Percentiles rank a stretch among this genome's conserved stretches.
Conservation (phyloP, 2,888 invertebrate genomes). For the Eremobia ochroleuca region DNA sequence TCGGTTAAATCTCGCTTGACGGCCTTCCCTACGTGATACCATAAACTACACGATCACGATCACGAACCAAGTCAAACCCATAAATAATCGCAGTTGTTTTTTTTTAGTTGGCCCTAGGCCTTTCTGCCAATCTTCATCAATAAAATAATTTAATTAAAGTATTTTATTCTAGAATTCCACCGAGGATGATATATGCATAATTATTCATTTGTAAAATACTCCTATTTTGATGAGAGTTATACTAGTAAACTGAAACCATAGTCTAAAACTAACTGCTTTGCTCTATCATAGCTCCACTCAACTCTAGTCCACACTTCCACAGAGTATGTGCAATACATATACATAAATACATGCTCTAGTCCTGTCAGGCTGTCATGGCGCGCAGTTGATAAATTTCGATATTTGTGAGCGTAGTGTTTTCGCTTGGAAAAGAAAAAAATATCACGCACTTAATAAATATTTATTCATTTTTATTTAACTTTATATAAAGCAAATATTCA, state of each 20-base stretch:
- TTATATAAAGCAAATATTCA: conserved; percentile 49
- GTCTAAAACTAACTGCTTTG: background rate
- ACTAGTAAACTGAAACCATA: background rate
- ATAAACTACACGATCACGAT: conserved; percentile 36
- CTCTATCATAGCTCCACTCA: background rate
- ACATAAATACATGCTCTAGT: no score
- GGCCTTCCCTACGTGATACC: conserved; percentile 19
- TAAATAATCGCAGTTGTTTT: conserved; percentile 2
- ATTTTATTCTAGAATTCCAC: background rate
- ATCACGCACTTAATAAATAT: conserved; percentile 14
- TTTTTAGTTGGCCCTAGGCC: background rate
- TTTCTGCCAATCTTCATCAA: background rate
- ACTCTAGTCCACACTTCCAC: no score
- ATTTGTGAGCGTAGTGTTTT: conserved; percentile 50
- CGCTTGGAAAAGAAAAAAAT: conserved; percentile 11
- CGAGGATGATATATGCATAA: no score
- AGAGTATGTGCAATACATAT: no score
- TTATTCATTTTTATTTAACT: conserved; percentile 20
- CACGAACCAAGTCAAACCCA: conserved; percentile 20
- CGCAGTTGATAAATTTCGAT: conserved; percentile 61
- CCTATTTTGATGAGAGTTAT: background rate
- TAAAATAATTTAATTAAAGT: background rate
- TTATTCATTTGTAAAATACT: background rate
- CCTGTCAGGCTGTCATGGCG: conserved; percentile 68
- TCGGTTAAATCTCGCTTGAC: background rate